Conservation (phyloP, 2,113 vertebrate genomes). For the Vidua macroura region DNA sequence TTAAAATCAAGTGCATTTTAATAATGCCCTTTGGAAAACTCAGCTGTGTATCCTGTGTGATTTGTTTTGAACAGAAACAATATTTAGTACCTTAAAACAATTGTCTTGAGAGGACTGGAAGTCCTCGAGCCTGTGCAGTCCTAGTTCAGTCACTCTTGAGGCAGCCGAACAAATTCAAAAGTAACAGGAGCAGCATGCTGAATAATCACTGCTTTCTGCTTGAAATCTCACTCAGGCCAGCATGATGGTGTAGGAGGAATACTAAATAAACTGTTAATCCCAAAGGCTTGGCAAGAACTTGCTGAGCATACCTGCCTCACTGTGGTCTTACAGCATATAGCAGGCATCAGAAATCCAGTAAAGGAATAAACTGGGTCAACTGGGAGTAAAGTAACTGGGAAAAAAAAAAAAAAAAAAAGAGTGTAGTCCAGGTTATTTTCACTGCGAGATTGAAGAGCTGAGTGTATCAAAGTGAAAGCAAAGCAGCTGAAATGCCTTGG, state of each 20-base stretch:
- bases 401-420: no score
- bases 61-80: neutral
- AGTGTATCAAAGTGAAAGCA: neutral
- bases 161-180: constrained; percentile 19
- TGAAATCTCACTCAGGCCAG: neutral
- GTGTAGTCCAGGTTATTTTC: neutral
- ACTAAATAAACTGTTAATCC: constrained; percentile 58
- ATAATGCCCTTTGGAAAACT: neutral
- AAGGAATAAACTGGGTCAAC: constrained; percentile 6
- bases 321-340: neutral
- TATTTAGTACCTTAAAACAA: neutral
- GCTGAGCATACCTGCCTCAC: constrained; percentile 32
- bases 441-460: neutral
- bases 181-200: constrained; percentile 14
- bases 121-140: neutral
- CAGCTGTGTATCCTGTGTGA: neutral
- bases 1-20: neutral
- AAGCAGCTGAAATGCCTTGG: neutral
- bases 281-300: neutral
- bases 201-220: constrained; percentile 30
- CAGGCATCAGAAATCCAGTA: neutral
- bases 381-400: neutral
- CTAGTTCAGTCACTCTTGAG: neutral
- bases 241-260: constrained; percentile 3
- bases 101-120: neutral